Evolutionary conservation across 2,888 invertebrate genomes (phyloP), one percentile per base, ranked within the genome.

Genomic region (Blastobasis lacticolella): DNA sequence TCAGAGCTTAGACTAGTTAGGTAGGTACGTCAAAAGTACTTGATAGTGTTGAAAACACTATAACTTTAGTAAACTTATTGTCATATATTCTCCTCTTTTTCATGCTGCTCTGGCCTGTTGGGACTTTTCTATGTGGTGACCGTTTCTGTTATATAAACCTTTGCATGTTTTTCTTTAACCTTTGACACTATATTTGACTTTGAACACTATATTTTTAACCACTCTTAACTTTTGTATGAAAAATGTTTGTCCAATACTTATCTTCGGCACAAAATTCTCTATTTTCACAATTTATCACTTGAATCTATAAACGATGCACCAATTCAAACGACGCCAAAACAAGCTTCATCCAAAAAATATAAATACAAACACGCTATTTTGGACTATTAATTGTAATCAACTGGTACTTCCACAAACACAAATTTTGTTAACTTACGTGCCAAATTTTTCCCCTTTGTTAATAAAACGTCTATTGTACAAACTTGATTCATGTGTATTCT

Each of bases 311-410:
- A 67, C 69, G 23, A 23, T 74, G 77, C 83, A 85, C 86, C 81
- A 84, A 86, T 79, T 81, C 77, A 79, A n/a, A 67, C 74, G 75
- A 76, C 74, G 69, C 76, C 66, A 79, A 82, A 66, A 73, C 85
- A 88, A 86, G 88, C 86, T 81, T 81, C 71, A 78, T 69, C 70
- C 69, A 88, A 87, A 86, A 88, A 88, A 88, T 81, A 81, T 77
- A 86, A 81, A 83, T 81, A 74, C 55, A 86, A 86, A 87, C 85
- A 87, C 58, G 79, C 83, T 61, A 86, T 88, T 78, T 75, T 88
- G 72, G 84, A 87, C 60, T 69, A 80, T 42, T 85, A 75, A 81
- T 23, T 23, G 23, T 23, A 23, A 23, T 23, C 23, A 64, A 62
- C 60, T 58, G 62, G 69, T 62, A 73, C 82, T 81, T 83, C 80